These are phyloP conservation scores for Bombyx mandarina DNA, from an alignment of 1,140 invertebrate genomes.

Conservation along the genomic window DNA sequence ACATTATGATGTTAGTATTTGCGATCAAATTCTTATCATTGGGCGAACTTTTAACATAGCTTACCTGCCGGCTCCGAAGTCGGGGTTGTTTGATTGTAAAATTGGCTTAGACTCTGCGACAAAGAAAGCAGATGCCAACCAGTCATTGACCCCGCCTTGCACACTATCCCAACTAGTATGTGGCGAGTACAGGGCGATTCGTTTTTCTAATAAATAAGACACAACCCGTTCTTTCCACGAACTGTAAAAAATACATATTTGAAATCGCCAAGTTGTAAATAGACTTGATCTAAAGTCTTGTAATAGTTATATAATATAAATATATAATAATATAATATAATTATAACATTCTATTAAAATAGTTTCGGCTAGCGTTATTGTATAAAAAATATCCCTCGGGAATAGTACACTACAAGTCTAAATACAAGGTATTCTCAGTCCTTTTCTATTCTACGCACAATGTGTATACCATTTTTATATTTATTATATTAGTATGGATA, in stretches of 20 bases:
- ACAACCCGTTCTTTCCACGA: conserved; percentile 85
- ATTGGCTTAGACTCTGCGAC: conserved; percentile 68
- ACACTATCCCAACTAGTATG: conserved; percentile 93
- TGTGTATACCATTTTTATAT: too few relatives aligned
- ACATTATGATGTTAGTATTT: too few relatives aligned
- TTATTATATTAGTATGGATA: too few relatives aligned
- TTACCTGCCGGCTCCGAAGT: conserved; percentile 76
- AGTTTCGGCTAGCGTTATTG: background rate
- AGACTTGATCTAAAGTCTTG: too few relatives aligned
- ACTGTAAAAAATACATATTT: conserved; percentile 55
- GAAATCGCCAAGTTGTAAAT: too few relatives aligned
- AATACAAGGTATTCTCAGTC: too few relatives aligned
- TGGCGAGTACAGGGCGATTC: conserved; percentile 93
- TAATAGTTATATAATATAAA: background rate
- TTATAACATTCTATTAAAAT: conserved; percentile 1
- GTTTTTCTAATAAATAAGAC: conserved; percentile 85
- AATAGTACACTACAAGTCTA: too few relatives aligned
- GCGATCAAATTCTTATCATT: too few relatives aligned
- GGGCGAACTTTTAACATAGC: background rate
- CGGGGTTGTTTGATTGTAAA: conserved; percentile 36
- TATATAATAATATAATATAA: conserved; percentile 4
- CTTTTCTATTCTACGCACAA: too few relatives aligned
- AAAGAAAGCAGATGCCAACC: conserved; percentile 84
- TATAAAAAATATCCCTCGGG: background rate
- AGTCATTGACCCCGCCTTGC: conserved; percentile 91